A percentile compares a stretch with the other conserved stretches of the same genome.
Conservation (phyloP, 2,888 invertebrate genomes). For the Danaus chrysippus region DNA sequence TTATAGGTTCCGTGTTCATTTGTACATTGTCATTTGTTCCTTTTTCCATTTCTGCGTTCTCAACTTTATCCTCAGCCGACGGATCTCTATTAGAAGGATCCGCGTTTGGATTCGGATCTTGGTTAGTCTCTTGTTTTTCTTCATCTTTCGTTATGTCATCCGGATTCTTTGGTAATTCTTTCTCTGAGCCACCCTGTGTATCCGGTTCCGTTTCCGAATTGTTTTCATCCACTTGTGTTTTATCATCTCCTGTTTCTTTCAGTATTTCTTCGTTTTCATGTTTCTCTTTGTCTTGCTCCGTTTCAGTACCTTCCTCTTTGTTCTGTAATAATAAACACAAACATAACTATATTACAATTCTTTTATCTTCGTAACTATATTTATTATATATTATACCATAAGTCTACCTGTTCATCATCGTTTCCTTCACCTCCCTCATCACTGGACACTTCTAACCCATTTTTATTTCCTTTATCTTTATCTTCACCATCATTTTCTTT, state of each 20-base stretch:
- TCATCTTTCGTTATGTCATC: conserved; percentile 66
- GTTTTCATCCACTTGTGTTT: conserved; percentile 45
- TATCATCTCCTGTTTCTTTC: conserved; percentile 45
- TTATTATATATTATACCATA: too few relatives aligned
- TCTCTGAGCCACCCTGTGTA: conserved; percentile 46
- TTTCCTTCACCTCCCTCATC: conserved; percentile 65
- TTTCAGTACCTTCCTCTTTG: conserved; percentile 31
- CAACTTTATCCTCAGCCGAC: conserved; percentile 67
- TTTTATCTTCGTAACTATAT: too few relatives aligned
- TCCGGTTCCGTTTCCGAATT: conserved; percentile 44
- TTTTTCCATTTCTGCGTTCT: conserved; percentile 70
- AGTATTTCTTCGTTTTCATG: conserved; percentile 34
- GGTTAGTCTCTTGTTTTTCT: conserved; percentile 66
- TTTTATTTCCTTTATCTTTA: too few relatives aligned
- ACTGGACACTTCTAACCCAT: conserved; percentile 71
- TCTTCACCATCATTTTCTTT: too few relatives aligned
- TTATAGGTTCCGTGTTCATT: conserved; percentile 67
- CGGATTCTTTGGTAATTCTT: conserved; percentile 63
- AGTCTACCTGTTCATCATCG: too few relatives aligned
- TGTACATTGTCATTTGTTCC: conserved; percentile 74
- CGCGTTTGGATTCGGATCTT: conserved; percentile 74
- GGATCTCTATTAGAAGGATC: conserved; percentile 72
- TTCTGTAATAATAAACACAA: conserved; percentile 8
- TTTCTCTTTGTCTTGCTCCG: conserved; percentile 31
- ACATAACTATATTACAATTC: neutral